Conservation (phyloP, 2,888 invertebrate species). For the Ischnura elegans region DNA sequence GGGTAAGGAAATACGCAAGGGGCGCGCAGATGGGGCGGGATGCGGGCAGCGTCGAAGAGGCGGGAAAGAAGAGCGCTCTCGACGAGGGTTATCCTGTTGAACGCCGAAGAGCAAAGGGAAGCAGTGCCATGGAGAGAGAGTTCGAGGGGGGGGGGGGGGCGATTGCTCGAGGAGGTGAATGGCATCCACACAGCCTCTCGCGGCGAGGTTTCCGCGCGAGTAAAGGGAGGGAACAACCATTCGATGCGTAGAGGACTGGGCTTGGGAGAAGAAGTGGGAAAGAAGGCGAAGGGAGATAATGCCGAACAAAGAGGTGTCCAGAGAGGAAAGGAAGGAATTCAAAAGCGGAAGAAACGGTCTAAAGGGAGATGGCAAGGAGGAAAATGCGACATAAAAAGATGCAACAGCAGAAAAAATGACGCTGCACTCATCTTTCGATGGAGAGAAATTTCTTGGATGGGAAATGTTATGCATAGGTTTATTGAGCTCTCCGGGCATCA, state of each 20-base stretch:
- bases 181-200: not conserved
- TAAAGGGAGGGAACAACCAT: too few species aligned
- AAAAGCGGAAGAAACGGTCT: too few species aligned
- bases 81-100: not conserved
- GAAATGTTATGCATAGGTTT: too few species aligned
- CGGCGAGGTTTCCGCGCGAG: too few species aligned
- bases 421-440: too few species aligned
- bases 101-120: not conserved
- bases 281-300: not conserved
- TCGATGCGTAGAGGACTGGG: not conserved
- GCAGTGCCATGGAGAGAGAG: not conserved
- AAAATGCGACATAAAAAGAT: too few species aligned
- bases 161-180: too few species aligned
- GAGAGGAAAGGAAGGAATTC: not conserved
- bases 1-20: not conserved
- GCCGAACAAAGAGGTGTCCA: not conserved
- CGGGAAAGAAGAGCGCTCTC: not conserved
- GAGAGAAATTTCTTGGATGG: too few species aligned
- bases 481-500: too few species aligned
- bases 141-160: too few species aligned
- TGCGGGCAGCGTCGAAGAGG: not conserved
- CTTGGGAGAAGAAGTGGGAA: not conserved
- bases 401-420: too few species aligned
- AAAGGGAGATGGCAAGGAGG: too few species aligned
- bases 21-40: not conserved